phyloP scores from a whole-genome alignment of 2,888 invertebrate genomes.

The Leucania comma region DNA sequence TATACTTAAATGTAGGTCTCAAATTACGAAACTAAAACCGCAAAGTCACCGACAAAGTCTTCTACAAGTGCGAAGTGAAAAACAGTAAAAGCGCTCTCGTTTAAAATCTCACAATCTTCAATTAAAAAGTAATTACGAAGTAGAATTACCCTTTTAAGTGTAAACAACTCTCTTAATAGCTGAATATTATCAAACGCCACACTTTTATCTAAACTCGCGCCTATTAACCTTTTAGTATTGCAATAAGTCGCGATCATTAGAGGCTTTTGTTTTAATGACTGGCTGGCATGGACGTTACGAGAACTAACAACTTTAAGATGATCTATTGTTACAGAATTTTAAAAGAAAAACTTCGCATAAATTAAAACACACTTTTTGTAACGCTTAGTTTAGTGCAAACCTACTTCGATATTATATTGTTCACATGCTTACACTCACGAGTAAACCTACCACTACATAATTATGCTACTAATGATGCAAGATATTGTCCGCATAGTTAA shows the following conservation, averaged over 20 bases:
- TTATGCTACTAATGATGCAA: slow-evolving; percentile 9
- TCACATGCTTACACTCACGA: not conserved
- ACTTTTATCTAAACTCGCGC: slow-evolving; percentile 39
- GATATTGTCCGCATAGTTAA: slow-evolving; percentile 21
- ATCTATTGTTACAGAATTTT: not conserved
- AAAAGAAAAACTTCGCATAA: not conserved
- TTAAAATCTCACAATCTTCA: slow-evolving; percentile 41
- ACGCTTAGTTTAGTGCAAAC: too few relatives aligned
- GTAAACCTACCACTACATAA: too few relatives aligned
- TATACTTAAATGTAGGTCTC: not conserved
- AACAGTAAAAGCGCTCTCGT: slow-evolving; percentile 23
- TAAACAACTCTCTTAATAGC: slow-evolving; percentile 49
- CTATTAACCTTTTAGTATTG: slow-evolving; percentile 47
- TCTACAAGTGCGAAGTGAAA: not conserved
- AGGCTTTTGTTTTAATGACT: slow-evolving; percentile 20
- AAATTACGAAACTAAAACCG: slow-evolving; percentile 7
- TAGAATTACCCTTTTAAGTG: slow-evolving; percentile 47
- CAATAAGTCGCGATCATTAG: slow-evolving; percentile 34
- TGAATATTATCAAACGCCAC: slow-evolving; percentile 49
- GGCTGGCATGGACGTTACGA: not conserved
- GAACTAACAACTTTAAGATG: not conserved
- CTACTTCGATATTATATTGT: not conserved
- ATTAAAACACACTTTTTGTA: not conserved
- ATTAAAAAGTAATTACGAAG: slow-evolving; percentile 59
- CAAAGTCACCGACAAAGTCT: not conserved